Evolutionary conservation across 1,140 invertebrate genomes (phyloP), one percentile per base, ranked within the genome.

Genomic region (Telenomus remus): DNA sequence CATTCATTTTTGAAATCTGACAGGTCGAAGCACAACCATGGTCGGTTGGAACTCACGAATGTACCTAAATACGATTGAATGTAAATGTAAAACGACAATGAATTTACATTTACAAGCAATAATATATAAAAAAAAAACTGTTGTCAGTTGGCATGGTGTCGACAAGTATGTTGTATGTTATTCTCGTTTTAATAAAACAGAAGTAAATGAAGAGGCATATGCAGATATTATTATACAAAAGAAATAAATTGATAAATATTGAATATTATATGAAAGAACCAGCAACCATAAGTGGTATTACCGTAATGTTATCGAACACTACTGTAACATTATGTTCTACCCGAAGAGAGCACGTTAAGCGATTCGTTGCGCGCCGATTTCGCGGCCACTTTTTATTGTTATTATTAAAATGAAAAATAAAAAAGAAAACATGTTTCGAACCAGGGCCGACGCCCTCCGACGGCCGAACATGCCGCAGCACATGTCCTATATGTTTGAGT

Each of bases 241-340:
- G 9, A n/a, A 35, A 51, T 14, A 48, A 12, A 48, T 49, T 48
- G 33, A 44, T 50, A 15, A 46, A 61, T 42, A 44, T 53, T 12
- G n/a, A n/a, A n/a, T n/a, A 19, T 54, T 47, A 60, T 48, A 61
- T 70, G 60, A 50, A 68, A 15, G 61, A 43, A 59, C 0, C 19
- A 54, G 54, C 71, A 83, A 33, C 69, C 65, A 75, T 54, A 80
- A 80, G 72, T 84, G 74, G 56, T 72, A 79, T 78, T 85, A 83
- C 81, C 77, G 75, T 84, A 84, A 84, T 81, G 81, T 84, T 84
- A 84, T 78, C 84, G 82, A n/a, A 80, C 75, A 80, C 47, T 1
- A 46, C 39, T 44, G 19, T 50, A 44, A 57, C 14, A 73, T 79
- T 82, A 79, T 79, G 74, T 78, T 70, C 71, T 47, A 54, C 55